A percentile compares a stretch with the other conserved stretches of the same genome.
These are phyloP conservation scores for Neuroterus valhalla DNA, from an alignment of 1,140 invertebrate genomes.

Conservation along the genomic window DNA sequence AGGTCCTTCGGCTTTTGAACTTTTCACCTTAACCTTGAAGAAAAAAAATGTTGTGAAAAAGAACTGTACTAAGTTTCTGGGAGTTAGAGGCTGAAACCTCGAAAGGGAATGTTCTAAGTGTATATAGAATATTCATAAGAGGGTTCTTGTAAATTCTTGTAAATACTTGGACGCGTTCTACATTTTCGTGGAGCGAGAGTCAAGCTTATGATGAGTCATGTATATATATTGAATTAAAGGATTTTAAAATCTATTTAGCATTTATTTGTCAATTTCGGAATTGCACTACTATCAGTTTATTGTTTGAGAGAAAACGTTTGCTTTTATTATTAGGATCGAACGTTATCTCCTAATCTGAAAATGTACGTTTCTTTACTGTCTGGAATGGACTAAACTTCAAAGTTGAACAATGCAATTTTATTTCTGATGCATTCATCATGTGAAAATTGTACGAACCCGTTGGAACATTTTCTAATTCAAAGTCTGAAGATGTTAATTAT, in stretches of 20 bases:
- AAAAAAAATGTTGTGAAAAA: slow-evolving; percentile 7
- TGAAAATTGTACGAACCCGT: too few relatives aligned
- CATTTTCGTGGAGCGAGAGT: slow-evolving; percentile 6
- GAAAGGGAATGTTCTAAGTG: slow-evolving; percentile 25
- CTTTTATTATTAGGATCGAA: too few relatives aligned
- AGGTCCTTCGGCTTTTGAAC: slow-evolving; percentile 51
- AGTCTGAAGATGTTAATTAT: too few relatives aligned
- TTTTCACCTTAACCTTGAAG: slow-evolving; percentile 40
- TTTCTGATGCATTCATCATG: too few relatives aligned
- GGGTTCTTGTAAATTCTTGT: slow-evolving; percentile 27
- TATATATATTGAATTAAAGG: slow-evolving; percentile 2
- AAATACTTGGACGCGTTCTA: slow-evolving; percentile 14
- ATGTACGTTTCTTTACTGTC: too few relatives aligned
- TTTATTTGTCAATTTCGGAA: too few relatives aligned
- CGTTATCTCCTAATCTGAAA: too few relatives aligned
- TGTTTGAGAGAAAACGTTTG: too few relatives aligned
- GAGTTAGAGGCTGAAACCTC: slow-evolving; percentile 4
- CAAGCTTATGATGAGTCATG: neutral
- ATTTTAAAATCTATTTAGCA: neutral
- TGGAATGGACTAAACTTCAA: too few relatives aligned
- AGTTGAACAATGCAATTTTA: too few relatives aligned
- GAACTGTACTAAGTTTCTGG: slow-evolving; percentile 24
- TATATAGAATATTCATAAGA: slow-evolving; percentile 45
- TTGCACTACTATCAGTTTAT: neutral
- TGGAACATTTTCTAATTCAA: too few relatives aligned